Base-by-base conservation (phyloP, 2,113 vertebrate species). In the Xiphophorus couchianus region DNA sequence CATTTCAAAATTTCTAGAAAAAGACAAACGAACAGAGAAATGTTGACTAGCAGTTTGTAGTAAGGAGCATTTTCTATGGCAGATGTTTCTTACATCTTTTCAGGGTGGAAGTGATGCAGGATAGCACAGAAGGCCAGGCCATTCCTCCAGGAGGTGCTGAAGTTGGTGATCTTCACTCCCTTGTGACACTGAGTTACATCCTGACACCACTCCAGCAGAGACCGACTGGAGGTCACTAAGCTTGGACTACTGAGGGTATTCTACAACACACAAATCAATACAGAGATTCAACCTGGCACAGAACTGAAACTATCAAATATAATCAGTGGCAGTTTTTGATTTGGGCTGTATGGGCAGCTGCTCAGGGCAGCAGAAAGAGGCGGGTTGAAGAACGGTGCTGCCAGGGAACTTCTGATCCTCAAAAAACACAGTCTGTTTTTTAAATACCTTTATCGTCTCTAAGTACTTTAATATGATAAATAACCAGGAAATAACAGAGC, bases 81-180 rank as follows among this genome's bases (percentile, higher is more conserved):
- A 82, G 39, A 5, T 0, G 11, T 65, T 66, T 65, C 95, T 94
- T 90, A 98, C 97, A 98, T 96, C 77, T 90, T 95, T 2, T 95
- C 93, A 0, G 96, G 95, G 33, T 95, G 84, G 85, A 97, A 97
- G 87, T 95, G 95, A 37, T 97, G 95, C 64, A 98, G 91, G 73
- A 97, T 96, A 78, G 96, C 95, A 28, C 97, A 97, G 85, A 98
- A 97, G 0, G 95, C 97, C 74, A 97, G 76, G 33, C 97, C 97
- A 0, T 96, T 97, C 54, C 96, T 94, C 96, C 96, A 98, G 37
- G 96, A 97, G 0, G 97, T 97, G 79, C 94, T 97, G 85, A 97
- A 97, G 70, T 98, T 97, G 78, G 93, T 96, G 78, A 98, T 82
- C 25, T 94, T 94, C 35, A 98, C 87, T 0, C 95, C 95, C 0